A percentile compares a stretch with the other conserved stretches of the same genome.
Conservation (phyloP, 2,113 vertebrate genomes). For the Saguinus imperator region DNA sequence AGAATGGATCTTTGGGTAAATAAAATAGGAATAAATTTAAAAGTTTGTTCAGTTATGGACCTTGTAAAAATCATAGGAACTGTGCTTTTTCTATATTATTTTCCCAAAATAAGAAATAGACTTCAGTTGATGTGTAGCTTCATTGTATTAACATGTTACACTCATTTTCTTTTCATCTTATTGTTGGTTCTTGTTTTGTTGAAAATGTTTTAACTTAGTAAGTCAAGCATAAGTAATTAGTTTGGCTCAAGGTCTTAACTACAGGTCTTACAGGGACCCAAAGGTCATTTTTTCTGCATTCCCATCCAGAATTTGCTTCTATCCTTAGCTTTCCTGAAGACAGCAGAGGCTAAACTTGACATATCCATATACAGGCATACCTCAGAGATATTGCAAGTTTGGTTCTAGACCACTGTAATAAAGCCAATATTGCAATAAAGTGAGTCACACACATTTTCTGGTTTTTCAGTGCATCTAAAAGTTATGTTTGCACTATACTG, state of each 20-base stretch:
- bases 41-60: not conserved
- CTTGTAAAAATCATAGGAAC: conserved; percentile 29
- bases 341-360: not conserved
- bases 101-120: not conserved
- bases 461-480: not conserved
- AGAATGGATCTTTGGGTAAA: not conserved
- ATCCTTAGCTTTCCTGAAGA: not conserved
- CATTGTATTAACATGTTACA: not conserved
- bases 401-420: not conserved
- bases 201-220: not conserved
- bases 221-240: not conserved
- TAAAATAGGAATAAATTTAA: not conserved
- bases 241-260: not conserved
- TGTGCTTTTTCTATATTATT: not conserved
- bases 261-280: not conserved
- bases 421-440: not conserved
- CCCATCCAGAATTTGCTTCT: not conserved
- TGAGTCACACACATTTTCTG: not conserved
- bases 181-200: not conserved
- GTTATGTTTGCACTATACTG: not conserved
- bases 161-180: conserved; percentile 12
- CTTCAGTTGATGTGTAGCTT: not conserved
- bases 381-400: not conserved
- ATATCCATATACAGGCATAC: not conserved
- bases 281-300: not conserved